A percentile compares a stretch with the other conserved stretches of the same genome.
phyloP scores from a whole-genome alignment of 2,888 invertebrate species.

The Cheiracanthium punctorium region DNA sequence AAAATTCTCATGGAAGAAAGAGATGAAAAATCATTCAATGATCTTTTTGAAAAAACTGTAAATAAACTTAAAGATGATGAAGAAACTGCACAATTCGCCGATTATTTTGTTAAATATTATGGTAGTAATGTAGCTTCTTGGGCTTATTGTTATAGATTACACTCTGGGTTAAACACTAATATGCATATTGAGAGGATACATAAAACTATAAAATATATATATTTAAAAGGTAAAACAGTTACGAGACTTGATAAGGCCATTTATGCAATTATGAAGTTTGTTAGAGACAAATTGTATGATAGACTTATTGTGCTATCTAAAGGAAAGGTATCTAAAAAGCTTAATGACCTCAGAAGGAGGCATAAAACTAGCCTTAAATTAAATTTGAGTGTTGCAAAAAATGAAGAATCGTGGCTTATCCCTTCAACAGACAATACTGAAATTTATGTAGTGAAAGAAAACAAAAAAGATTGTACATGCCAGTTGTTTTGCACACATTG shows the following conservation, averaged over 20 bases:
- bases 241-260: background rate
- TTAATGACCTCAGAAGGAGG: background rate
- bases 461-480: background rate
- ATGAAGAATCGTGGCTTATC: background rate
- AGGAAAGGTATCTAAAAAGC: background rate
- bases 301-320: background rate
- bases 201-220: constrained; percentile 11
- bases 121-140: background rate
- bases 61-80: constrained; percentile 24
- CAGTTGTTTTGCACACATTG: background rate
- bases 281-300: background rate
- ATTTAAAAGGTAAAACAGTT: background rate
- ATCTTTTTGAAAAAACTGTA: constrained; percentile 7
- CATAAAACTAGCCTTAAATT: background rate
- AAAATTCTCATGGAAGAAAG: constrained; percentile 13
- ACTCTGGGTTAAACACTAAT: constrained; percentile 41
- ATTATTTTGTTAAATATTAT: constrained; percentile 25
- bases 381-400: background rate
- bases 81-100: constrained; percentile 24
- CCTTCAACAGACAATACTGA: background rate
- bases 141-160: constrained; percentile 40
- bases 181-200: constrained; percentile 49
- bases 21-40: background rate
- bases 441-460: background rate
- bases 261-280: background rate